phyloP scores from a whole-genome alignment of 2,888 invertebrate genomes.

The Brachycybe producta region DNA sequence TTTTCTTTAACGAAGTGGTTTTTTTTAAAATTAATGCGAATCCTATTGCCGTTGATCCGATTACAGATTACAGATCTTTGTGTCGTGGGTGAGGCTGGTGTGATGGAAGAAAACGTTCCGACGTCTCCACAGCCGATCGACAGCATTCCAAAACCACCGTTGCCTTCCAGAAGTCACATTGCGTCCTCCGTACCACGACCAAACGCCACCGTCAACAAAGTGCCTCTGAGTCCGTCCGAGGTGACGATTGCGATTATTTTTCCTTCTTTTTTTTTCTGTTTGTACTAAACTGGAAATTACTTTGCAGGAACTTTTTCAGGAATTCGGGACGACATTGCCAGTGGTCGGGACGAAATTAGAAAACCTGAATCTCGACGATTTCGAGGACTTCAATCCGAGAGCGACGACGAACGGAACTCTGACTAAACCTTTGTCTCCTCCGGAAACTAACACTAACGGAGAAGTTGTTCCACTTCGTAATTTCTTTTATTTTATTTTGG shows the following conservation, averaged over 20 bases:
- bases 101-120: not conserved
- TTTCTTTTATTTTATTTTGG: conserved; percentile 30
- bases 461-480: conserved; percentile 51
- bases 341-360: conserved; percentile 33
- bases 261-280: too few relatives aligned
- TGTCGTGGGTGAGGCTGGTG: not conserved
- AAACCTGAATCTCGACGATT: conserved; percentile 53
- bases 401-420: conserved; percentile 36
- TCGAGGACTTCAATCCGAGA: conserved; percentile 65
- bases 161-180: not conserved
- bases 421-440: too few relatives aligned
- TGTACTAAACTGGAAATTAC: too few relatives aligned
- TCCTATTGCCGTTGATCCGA: not conserved
- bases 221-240: conserved; percentile 21
- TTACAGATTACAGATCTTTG: not conserved
- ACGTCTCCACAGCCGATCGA: not conserved
- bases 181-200: not conserved
- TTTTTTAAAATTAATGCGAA: not conserved
- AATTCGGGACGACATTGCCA: conserved; percentile 24
- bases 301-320: conserved; percentile 16
- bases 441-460: too few relatives aligned
- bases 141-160: conserved; percentile 1
- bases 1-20: not conserved
- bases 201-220: conserved; percentile 15
- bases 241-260: too few relatives aligned